Evolutionary conservation across 2,113 vertebrate species (phyloP).

Genomic region (Labeo catla): DNA sequence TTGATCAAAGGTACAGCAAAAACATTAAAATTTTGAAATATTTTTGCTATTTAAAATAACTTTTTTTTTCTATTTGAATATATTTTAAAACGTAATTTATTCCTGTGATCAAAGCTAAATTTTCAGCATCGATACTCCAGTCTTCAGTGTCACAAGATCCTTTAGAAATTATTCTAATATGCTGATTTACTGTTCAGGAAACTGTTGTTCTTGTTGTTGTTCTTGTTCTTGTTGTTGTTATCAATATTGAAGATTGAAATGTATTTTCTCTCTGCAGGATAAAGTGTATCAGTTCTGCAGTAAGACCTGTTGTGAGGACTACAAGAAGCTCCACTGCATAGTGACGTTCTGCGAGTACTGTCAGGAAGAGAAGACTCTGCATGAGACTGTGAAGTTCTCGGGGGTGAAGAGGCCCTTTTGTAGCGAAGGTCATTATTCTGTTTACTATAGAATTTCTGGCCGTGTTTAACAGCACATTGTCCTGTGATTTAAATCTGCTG

Average conservation of each 20-base stretch:
- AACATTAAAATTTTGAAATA: too few species aligned
- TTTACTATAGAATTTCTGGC: not conserved
- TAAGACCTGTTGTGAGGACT: conserved; percentile 94
- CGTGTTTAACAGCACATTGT: not conserved
- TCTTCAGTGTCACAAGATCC: too few species aligned
- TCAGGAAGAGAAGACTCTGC: conserved; percentile 97
- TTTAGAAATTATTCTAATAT: too few species aligned
- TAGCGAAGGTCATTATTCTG: conserved; percentile 87
- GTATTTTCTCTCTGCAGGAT: conserved; percentile 78
- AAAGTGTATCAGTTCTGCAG: conserved; percentile 98
- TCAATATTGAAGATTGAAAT: not conserved
- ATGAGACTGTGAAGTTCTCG: conserved; percentile 95
- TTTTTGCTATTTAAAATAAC: too few species aligned
- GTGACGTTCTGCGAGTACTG: conserved; percentile 97
- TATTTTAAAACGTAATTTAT: too few species aligned
- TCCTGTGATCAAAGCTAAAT: too few species aligned
- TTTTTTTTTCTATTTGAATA: too few species aligned
- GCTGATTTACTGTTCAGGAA: too few species aligned
- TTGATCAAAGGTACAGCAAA: too few species aligned
- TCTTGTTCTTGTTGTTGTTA: too few species aligned
- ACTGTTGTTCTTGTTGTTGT: too few species aligned
- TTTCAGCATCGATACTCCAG: too few species aligned
- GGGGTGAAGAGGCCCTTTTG: conserved; percentile 97
- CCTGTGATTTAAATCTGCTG: conserved; percentile 26
- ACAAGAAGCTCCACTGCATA: conserved; percentile 98